Percentiles rank a stretch among this genome's conserved stretches.
Evolutionary conservation across 2,797 vertebrate species (phyloP).

Genomic region (Clamator glandarius): DNA sequence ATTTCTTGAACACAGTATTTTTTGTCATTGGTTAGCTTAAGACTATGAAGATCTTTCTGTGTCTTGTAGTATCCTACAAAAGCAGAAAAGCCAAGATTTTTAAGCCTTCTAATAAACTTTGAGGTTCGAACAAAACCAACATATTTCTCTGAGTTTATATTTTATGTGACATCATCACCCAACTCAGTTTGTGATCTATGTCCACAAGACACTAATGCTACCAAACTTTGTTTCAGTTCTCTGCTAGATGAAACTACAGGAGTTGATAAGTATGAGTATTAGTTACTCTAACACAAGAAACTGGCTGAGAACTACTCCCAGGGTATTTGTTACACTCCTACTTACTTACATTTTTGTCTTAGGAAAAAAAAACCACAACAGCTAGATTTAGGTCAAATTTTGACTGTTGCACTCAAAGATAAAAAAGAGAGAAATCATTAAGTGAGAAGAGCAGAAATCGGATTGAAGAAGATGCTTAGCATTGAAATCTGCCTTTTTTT

Average conservation of each 20-base stretch:
- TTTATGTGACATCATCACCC: not conserved
- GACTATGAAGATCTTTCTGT: not conserved
- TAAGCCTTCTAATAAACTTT: not conserved
- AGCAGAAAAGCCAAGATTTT: not conserved
- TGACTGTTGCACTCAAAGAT: not conserved
- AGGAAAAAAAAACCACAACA: not conserved
- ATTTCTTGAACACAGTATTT: not conserved
- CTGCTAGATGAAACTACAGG: not conserved
- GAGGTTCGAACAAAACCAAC: not conserved
- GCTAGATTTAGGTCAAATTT: not conserved
- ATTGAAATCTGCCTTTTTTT: not conserved
- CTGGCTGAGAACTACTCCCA: not conserved
- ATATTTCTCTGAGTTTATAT: not conserved
- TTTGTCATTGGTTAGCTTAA: not conserved
- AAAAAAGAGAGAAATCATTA: not conserved
- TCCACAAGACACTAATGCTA: not conserved
- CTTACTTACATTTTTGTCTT: not conserved
- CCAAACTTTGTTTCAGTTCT: not conserved
- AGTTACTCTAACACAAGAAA: not conserved
- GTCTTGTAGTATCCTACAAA: not conserved
- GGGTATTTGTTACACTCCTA: not conserved
- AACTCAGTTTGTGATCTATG: not conserved
- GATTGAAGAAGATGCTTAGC: not conserved
- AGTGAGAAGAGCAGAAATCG: not conserved
- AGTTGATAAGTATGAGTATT: not conserved